A percentile compares a stretch with the other conserved stretches of the same genome.
These are phyloP conservation scores for Eupithecia subumbrata DNA, from an alignment of 2,888 invertebrate species.

Conservation along the genomic window DNA sequence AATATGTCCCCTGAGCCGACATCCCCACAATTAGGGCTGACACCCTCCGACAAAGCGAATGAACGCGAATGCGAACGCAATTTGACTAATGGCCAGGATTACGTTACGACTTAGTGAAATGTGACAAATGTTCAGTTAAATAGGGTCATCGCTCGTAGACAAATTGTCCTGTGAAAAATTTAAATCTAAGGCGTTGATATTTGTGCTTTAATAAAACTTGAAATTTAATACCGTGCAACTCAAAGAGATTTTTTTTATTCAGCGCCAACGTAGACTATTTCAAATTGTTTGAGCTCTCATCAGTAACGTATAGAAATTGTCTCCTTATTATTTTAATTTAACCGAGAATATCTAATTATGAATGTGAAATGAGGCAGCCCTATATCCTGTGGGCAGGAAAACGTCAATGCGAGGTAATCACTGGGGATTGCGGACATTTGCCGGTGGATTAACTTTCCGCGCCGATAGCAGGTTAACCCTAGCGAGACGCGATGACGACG, in stretches of 20 bases:
- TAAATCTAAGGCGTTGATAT: neutral
- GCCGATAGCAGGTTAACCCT: slow-evolving; percentile 33
- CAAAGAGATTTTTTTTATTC: neutral
- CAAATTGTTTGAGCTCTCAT: neutral
- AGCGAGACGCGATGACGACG: slow-evolving; percentile 13
- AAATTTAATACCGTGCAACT: neutral
- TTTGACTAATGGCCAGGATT: slow-evolving; percentile 76
- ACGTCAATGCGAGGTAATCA: slow-evolving; percentile 60
- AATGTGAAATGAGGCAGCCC: slow-evolving; percentile 24
- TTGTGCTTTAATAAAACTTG: neutral
- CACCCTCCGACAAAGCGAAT: slow-evolving; percentile 75
- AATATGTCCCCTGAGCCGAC: slow-evolving; percentile 60
- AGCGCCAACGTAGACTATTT: neutral
- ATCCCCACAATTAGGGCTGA: slow-evolving; percentile 72
- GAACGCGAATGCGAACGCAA: slow-evolving; percentile 66
- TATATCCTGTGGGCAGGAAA: slow-evolving; percentile 25
- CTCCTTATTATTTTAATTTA: neutral
- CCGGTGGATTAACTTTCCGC: slow-evolving; percentile 54
- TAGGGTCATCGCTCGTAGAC: slow-evolving; percentile 53
- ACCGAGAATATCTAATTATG: neutral
- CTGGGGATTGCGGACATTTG: slow-evolving; percentile 64
- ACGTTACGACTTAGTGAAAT: slow-evolving; percentile 74
- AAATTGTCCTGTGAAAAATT: slow-evolving; percentile 39
- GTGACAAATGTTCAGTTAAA: slow-evolving; percentile 55
- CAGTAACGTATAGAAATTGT: neutral